These are phyloP conservation scores for Delia radicum DNA, from an alignment of 1,140 invertebrate genomes.

Conservation along the genomic window DNA sequence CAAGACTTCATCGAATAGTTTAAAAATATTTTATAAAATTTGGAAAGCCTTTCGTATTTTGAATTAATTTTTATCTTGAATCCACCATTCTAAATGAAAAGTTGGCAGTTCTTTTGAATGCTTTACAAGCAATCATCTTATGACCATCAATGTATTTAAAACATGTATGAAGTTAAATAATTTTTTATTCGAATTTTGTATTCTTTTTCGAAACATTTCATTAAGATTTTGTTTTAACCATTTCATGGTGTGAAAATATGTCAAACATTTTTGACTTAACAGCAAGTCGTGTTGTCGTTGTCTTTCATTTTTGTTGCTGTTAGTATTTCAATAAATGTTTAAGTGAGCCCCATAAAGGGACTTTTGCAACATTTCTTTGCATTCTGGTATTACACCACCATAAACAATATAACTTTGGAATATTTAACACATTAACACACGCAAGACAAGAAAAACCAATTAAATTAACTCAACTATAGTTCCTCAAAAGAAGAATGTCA, in stretches of 20 bases:
- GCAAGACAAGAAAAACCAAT: conserved; percentile 51
- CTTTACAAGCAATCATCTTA: no score
- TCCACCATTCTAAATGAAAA: no score
- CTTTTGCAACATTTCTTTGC: not conserved
- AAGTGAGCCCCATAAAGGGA: not conserved
- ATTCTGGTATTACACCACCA: not conserved
- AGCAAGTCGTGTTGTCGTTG: not conserved
- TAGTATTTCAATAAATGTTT: conserved; percentile 4
- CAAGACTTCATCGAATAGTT: no score
- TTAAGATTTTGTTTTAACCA: no score
- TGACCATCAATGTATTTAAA: no score
- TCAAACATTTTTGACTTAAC: not conserved
- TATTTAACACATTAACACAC: conserved; percentile 14
- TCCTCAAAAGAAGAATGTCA: conserved; percentile 35
- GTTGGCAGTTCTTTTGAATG: no score
- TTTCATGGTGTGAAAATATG: conserved; percentile 22
- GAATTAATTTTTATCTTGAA: no score
- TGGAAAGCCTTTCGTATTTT: no score
- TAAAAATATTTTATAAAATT: no score
- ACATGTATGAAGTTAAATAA: no score
- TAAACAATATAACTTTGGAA: not conserved
- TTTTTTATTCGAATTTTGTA: no score
- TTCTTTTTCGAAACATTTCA: no score
- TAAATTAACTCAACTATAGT: conserved; percentile 54
- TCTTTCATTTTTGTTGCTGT: not conserved